Conservation (phyloP, 2,797 vertebrate species). For the Mus spretus region DNA sequence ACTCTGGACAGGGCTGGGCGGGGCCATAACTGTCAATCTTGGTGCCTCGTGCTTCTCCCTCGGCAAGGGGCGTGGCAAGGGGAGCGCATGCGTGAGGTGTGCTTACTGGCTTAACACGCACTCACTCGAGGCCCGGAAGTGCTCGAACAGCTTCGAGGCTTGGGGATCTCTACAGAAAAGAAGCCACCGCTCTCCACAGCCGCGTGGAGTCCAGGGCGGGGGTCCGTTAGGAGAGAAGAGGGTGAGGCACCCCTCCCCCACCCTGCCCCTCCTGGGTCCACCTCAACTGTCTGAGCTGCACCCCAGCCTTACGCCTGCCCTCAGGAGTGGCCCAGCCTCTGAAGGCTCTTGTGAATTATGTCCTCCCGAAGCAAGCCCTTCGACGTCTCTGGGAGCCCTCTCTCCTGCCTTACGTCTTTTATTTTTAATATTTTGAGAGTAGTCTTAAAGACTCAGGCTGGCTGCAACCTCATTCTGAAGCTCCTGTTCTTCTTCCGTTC, state of each 20-base stretch:
- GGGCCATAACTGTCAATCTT: background rate
- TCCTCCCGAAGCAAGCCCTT: background rate
- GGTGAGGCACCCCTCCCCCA: slow-evolving; percentile 82
- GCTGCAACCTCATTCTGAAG: background rate
- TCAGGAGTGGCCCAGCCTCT: background rate
- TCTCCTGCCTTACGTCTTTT: background rate
- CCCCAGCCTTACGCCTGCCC: background rate
- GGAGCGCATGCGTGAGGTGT: background rate
- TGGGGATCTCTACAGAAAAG: background rate
- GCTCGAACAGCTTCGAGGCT: background rate
- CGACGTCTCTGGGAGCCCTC: background rate
- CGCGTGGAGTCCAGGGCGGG: slow-evolving; percentile 20
- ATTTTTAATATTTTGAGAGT: background rate
- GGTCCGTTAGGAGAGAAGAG: slow-evolving; percentile 34
- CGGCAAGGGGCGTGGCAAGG: background rate
- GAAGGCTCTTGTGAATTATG: background rate
- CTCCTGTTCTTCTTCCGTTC: too few relatives aligned
- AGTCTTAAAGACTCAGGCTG: background rate
- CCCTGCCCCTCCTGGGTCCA: background rate
- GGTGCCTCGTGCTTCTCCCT: background rate
- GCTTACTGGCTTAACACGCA: background rate
- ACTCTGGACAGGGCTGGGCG: background rate
- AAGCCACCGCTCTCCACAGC: slow-evolving; percentile 23
- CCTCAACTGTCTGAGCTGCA: background rate
- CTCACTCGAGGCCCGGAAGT: background rate